These are phyloP conservation scores for Polypedilum vanderplanki DNA, from an alignment of 1,140 invertebrate genomes.

Conservation along the genomic window DNA sequence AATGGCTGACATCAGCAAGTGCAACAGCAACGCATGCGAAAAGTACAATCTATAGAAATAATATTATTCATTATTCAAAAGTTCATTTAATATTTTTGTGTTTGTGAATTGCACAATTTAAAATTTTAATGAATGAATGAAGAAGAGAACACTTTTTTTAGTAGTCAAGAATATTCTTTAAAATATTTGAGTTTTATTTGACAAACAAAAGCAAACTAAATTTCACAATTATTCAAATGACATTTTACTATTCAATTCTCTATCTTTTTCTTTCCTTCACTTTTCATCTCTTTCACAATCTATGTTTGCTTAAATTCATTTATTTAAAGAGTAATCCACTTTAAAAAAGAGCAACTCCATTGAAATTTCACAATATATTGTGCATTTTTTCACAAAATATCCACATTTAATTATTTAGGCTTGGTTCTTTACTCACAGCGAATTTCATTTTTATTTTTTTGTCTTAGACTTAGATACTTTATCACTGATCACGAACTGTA, in stretches of 20 bases:
- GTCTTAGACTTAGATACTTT: conserved; percentile 16
- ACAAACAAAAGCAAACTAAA: no score
- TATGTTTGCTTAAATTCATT: background rate
- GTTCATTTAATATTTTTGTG: no score
- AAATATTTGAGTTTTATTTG: no score
- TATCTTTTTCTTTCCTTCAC: no score
- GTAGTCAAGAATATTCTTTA: no score
- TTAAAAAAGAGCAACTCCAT: background rate
- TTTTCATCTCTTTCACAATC: background rate
- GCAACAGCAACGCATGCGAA: conserved; percentile 36
- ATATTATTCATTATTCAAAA: background rate
- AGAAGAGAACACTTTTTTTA: no score
- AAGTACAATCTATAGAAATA: conserved; percentile 37
- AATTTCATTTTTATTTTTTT: conserved; percentile 21
- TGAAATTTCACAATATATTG: background rate
- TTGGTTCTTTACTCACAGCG: background rate
- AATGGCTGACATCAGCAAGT: conserved; percentile 33
- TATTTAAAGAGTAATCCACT: background rate
- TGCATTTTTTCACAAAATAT: background rate
- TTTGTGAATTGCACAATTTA: no score
- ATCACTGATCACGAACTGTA: conserved; percentile 22
- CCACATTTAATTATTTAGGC: no score
- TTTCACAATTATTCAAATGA: no score
- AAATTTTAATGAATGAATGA: no score
- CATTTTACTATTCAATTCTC: no score